phyloP scores from a whole-genome alignment of 2,113 vertebrate genomes.

The Montifringilla adamsi region DNA sequence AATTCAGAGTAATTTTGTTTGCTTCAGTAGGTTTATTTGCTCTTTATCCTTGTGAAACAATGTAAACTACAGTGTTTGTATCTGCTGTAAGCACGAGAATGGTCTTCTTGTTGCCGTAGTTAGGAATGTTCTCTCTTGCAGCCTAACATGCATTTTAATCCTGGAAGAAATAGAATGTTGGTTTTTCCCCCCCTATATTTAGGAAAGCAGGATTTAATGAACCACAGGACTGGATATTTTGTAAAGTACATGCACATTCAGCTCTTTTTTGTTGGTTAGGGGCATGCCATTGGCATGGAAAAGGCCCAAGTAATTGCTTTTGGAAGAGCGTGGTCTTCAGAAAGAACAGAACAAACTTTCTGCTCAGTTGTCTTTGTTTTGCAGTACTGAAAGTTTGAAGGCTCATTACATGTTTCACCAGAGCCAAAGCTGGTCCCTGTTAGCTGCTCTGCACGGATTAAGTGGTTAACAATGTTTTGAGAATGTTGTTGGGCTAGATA shows the following conservation, averaged over 20 bases:
- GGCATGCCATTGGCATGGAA: constrained; percentile 48
- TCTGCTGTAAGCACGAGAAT: background rate
- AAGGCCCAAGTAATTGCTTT: background rate
- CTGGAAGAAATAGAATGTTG: background rate
- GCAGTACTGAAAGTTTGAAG: background rate
- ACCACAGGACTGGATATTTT: constrained; percentile 43
- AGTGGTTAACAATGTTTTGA: constrained; percentile 28
- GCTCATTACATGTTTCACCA: background rate
- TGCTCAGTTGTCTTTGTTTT: background rate
- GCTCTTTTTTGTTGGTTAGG: constrained; percentile 54
- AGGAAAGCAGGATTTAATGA: constrained; percentile 39
- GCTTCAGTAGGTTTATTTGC: background rate
- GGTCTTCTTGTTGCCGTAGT: background rate
- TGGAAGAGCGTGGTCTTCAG: background rate
- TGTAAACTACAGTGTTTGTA: background rate
- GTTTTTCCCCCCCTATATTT: background rate
- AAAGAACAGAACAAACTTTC: background rate
- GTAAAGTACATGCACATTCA: constrained; percentile 56
- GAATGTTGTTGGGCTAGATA: constrained; percentile 26
- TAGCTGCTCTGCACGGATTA: background rate
- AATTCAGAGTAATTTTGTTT: background rate
- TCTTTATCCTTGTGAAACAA: background rate
- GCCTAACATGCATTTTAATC: background rate
- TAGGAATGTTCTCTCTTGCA: background rate
- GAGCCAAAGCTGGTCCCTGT: background rate